Evolutionary conservation across 2,797 vertebrate species (phyloP).

Genomic region (Staurois parvus): DNA sequence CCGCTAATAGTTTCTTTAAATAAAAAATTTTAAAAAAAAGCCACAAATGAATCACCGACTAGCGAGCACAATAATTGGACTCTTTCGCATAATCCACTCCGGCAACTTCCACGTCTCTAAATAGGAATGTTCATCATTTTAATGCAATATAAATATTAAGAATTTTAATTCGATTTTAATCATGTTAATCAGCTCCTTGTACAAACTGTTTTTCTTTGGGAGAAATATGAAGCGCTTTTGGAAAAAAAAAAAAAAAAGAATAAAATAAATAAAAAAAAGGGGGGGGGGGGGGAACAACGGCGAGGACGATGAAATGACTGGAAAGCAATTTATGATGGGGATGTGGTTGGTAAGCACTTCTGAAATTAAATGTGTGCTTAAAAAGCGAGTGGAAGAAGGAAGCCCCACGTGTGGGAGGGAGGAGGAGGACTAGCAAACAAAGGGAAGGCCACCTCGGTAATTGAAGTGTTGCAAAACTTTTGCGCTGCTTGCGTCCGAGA

Average conservation of each 20-base stretch:
- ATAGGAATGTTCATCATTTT: conserved; percentile 47
- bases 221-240: conserved; percentile 28
- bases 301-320: conserved; percentile 29
- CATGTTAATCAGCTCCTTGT: conserved; percentile 44
- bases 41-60: conserved; percentile 35
- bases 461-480: conserved; percentile 20
- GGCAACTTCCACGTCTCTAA: conserved; percentile 17
- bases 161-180: conserved; percentile 54
- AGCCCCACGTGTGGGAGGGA: neutral
- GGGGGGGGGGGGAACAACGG: neutral
- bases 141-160: conserved; percentile 55
- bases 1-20: conserved; percentile 1
- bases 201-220: conserved; percentile 48
- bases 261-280: neutral
- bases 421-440: too few relatives aligned
- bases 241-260: conserved; percentile 11
- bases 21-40: conserved; percentile 15
- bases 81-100: conserved; percentile 3
- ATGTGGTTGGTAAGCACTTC: conserved; percentile 25
- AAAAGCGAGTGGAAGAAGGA: conserved; percentile 10
- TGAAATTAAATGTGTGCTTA: conserved; percentile 32
- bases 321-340: conserved; percentile 37
- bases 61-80: conserved; percentile 24
- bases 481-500: neutral
- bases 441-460: neutral